These are phyloP conservation scores for Pachypsylla venusta DNA, from an alignment of 1,140 invertebrate species.

Conservation along the genomic window DNA sequence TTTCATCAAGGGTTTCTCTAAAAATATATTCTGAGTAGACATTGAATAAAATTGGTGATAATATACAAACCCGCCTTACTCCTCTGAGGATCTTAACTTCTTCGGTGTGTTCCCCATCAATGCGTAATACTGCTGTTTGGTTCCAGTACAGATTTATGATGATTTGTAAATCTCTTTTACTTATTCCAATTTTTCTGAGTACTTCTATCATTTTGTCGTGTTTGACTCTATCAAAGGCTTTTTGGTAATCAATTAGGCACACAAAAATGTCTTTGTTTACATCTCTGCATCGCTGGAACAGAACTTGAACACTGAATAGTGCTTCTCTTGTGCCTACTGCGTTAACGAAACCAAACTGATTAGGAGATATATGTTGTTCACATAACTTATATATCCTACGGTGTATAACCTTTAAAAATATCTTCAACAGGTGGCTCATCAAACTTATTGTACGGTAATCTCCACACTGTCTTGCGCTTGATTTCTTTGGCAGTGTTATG, in stretches of 20 bases:
- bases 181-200: slow-evolving; percentile 15
- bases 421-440: slow-evolving; percentile 20
- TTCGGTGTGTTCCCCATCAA: slow-evolving; percentile 9
- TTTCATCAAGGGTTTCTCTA: slow-evolving; percentile 11
- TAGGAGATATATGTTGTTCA: slow-evolving; percentile 16
- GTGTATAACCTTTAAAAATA: slow-evolving; percentile 22
- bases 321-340: slow-evolving; percentile 22
- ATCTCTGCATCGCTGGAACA: slow-evolving; percentile 20
- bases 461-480: slow-evolving; percentile 17
- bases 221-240: slow-evolving; percentile 19
- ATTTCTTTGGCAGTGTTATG: no score
- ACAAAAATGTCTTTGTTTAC: slow-evolving; percentile 18
- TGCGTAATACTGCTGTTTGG: slow-evolving; percentile 14
- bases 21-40: slow-evolving; percentile 21
- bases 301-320: slow-evolving; percentile 19
- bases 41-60: slow-evolving; percentile 27
- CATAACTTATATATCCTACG: slow-evolving; percentile 15
- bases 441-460: slow-evolving; percentile 21
- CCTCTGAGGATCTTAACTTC: slow-evolving; percentile 15
- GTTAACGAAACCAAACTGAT: slow-evolving; percentile 22
- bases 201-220: slow-evolving; percentile 16
- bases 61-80: slow-evolving; percentile 25
- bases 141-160: slow-evolving; percentile 17
- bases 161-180: slow-evolving; percentile 16
- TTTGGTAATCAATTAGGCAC: slow-evolving; percentile 22